Evolutionary conservation across 2,797 vertebrate species (phyloP), one percentile per base, ranked within the genome.

Genomic region (Cyprinodon diabolis): DNA sequence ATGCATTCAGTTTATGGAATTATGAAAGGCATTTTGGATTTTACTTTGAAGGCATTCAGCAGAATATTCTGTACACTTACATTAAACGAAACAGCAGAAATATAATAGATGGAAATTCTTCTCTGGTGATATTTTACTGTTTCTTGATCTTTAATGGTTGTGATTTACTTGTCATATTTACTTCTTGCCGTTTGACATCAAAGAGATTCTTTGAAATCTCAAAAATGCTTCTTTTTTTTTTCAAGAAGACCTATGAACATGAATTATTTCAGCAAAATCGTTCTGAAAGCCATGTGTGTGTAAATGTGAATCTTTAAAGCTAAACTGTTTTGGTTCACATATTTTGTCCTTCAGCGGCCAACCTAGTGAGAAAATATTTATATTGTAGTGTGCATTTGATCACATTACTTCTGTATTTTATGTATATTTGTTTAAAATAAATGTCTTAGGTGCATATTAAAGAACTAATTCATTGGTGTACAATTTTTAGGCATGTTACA

Each of bases 51-150:
- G 54, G 8, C 13, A 52, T 63, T 60, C n/a, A 43, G 25, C 30
- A 49, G 7, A 56, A 2, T n/a, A 11, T 21, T 9, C 48, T 21
- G 15, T 55, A 52, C 8, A 7, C 13, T 35, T 19, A 43, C 35
- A 17, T 67, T 55, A 25, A 70, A 66, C 48, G 9, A 23, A 21
- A 43, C 4, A 57, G 55, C 37, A 73, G 51, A 66, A 35, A 66
- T 11, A 4, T 55, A 45, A 54, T 54, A n/a, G 19, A 8, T 51
- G 51, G 25, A 19, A 23, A 8, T 12, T 1, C 4, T 14, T 30
- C 30, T 49, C 4, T 2, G 12, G 25, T 9, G 8, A 45, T 4
- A 25, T 15, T 25, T 15, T 30, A 25, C 25, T n/a, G 48, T 15
- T 49, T 4, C 54, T 55, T 43, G 1, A 17, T 37, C 6, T 54